Percentiles rank a stretch among this genome's conserved stretches.
Conservation (phyloP, 1,140 invertebrate genomes). For the Bactericera cockerelli region DNA sequence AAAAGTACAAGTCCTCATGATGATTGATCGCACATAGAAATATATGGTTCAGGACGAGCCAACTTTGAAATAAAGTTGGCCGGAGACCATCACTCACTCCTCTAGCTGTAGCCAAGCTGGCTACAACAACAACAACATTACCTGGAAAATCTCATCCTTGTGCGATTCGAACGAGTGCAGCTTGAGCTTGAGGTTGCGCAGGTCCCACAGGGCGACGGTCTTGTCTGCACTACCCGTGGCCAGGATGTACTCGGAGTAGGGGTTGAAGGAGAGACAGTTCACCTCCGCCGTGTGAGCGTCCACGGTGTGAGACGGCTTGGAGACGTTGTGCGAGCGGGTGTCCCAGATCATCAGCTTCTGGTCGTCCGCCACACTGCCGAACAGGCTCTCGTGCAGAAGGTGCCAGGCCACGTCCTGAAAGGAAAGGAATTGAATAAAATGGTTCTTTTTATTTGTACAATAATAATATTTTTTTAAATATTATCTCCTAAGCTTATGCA, state of each 20-base stretch:
- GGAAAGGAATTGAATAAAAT: too few relatives aligned
- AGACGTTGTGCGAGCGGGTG: conserved; percentile 86
- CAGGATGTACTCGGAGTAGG: conserved; percentile 97
- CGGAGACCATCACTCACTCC: too few relatives aligned
- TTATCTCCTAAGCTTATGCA: too few relatives aligned
- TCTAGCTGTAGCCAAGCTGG: too few relatives aligned
- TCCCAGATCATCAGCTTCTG: conserved; percentile 99
- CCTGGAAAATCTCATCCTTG: conserved; percentile 99
- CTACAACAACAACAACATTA: too few relatives aligned
- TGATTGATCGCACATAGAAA: too few relatives aligned
- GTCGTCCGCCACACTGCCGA: conserved; percentile 98
- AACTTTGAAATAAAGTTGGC: too few relatives aligned
- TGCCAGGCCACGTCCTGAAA: conserved; percentile 94
- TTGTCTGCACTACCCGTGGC: conserved; percentile 98
- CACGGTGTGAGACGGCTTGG: conserved; percentile 94
- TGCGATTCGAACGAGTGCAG: conserved; percentile 99
- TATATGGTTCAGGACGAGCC: too few relatives aligned
- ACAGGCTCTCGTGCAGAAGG: conserved; percentile 90
- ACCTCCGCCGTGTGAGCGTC: conserved; percentile 99
- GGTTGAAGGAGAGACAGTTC: conserved; percentile 98
- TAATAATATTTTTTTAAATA: too few relatives aligned
- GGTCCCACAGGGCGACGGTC: conserved; percentile 79
- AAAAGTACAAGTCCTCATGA: too few relatives aligned
- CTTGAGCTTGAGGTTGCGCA: conserved; percentile 93
- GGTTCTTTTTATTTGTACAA: too few relatives aligned